Conservation (phyloP, 2,888 invertebrate genomes). For the Phasia obesa region DNA sequence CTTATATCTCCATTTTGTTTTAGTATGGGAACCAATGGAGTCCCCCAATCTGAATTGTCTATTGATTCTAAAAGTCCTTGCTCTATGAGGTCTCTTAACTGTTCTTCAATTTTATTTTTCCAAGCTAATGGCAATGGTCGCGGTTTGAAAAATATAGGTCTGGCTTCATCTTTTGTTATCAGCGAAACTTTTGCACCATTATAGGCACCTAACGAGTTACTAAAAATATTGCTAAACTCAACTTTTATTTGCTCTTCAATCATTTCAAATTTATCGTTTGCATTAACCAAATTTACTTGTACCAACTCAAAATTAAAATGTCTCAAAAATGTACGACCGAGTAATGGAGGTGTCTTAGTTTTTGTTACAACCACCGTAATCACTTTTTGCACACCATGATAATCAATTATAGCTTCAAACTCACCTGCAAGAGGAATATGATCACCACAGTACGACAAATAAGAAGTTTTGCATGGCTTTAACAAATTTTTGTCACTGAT, state of each 20-base stretch:
- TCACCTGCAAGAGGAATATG: conserved; percentile 3
- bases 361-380: conserved; percentile 4
- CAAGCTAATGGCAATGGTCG: conserved; percentile 37
- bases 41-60: conserved; percentile 59
- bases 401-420: neutral
- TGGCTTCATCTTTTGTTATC: neutral
- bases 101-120: conserved; percentile 39
- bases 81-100: conserved; percentile 7
- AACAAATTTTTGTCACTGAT: neutral
- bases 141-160: conserved; percentile 54
- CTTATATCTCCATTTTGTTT: conserved; percentile 45
- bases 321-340: conserved; percentile 29
- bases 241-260: conserved; percentile 38
- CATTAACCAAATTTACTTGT: conserved; percentile 25
- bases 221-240: conserved; percentile 43
- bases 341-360: conserved; percentile 2
- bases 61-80: conserved; percentile 40
- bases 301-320: conserved; percentile 25
- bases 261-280: neutral
- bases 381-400: neutral
- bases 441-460: conserved; percentile 1
- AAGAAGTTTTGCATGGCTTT: conserved; percentile 8
- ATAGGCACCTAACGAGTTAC: conserved; percentile 19
- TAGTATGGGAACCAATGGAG: conserved; percentile 51
- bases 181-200: conserved; percentile 32